Percentiles rank a stretch among this genome's conserved stretches.
Conservation (phyloP, 2,888 invertebrate genomes). For the Oligia fasciuncula region DNA sequence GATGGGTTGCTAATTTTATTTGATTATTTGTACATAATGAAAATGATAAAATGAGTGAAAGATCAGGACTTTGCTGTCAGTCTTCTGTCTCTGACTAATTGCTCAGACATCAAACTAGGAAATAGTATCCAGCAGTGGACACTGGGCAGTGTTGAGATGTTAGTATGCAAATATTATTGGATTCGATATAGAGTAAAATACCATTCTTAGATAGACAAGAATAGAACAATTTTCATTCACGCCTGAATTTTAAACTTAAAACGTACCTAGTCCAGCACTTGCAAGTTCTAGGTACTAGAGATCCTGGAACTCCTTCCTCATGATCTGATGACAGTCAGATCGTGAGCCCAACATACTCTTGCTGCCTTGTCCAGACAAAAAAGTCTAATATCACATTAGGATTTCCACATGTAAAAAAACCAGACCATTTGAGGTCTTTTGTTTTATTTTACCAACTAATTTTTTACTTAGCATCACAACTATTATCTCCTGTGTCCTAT, state of each 20-base stretch:
- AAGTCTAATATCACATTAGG: background rate
- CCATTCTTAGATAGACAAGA: background rate
- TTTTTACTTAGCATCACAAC: slow-evolving; percentile 35
- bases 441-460: slow-evolving; percentile 27
- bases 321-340: background rate
- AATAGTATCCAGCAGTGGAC: background rate
- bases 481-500: slow-evolving; percentile 41
- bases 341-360: no score
- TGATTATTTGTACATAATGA: no score
- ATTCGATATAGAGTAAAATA: background rate
- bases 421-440: slow-evolving; percentile 3
- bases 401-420: slow-evolving; percentile 11
- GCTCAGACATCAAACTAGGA: background rate
- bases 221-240: background rate
- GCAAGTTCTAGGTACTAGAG: background rate
- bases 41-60: no score
- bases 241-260: background rate
- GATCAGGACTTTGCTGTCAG: no score
- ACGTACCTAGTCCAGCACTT: background rate
- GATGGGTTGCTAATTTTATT: no score
- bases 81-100: background rate
- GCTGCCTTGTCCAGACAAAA: background rate
- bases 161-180: background rate
- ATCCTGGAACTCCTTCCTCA: background rate
- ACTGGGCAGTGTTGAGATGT: background rate